Evolutionary conservation across 2,797 vertebrate genomes (phyloP), one percentile per base, ranked within the genome.

Genomic region (Pseudotriccus pelzelni): DNA sequence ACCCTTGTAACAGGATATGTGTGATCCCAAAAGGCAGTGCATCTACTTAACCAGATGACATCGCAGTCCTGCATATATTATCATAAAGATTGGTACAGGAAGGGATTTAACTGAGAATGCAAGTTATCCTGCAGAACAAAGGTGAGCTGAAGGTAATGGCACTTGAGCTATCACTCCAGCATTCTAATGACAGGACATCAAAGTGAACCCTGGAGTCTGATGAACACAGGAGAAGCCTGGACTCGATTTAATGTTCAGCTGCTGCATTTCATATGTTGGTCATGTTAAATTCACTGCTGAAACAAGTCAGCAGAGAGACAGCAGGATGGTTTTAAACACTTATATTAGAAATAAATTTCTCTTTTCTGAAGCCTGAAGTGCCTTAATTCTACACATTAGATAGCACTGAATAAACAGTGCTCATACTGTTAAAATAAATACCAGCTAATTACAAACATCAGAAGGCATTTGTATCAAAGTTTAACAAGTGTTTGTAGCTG

Each of bases 1-100:
- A 97, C 96, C 96, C 97, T 96, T 97, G 95, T 97, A 97, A 97
- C 97, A 97, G 96, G 96, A 97, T 97, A 95, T 96, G 94, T 91
- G 89, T 68, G 92, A 93, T 94, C 84, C 84, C 94, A 87, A 96
- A 96, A 92, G 93, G 93, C 92, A 95, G 92, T 73, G 95, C 89
- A 97, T 97, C 96, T 96, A 95, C 83, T 96, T 92, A 95, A 89
- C 93, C 95, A 96, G 92, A 95, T 94, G 95, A 97, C 95, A 96
- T 93, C 22, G 93, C 80, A 93, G 86, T 83, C 81, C 72, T 94
- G 92, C 96, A 93, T 96, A 96, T 87, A 94, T 94, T 93, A 92
- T 94, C 92, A 95, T 91, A 93, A 89, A 68, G 91, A 97, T 88
- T 84, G 89, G 88, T 89, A 93, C 93, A 96, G 95, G 96, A 95